Evolutionary conservation across 2,888 invertebrate species (phyloP).

Genomic region (Cryptus armator): DNA sequence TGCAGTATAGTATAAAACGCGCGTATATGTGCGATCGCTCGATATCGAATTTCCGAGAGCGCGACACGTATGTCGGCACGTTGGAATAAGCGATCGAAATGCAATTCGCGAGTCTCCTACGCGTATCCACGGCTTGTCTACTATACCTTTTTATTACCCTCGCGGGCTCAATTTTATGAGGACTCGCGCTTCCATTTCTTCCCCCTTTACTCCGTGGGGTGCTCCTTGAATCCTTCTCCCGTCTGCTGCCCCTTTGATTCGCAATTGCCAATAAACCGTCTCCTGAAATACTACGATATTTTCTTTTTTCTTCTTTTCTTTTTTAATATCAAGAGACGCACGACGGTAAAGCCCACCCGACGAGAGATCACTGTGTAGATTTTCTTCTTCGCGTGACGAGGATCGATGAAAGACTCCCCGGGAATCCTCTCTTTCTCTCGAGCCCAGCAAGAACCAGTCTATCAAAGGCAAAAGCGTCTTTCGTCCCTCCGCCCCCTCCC

Average conservation of each 20-base stretch:
- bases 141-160: slow-evolving; percentile 75
- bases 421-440: slow-evolving; percentile 60
- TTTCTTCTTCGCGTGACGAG: slow-evolving; percentile 61
- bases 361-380: slow-evolving; percentile 44
- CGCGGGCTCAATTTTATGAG: slow-evolving; percentile 76
- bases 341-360: slow-evolving; percentile 25
- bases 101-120: slow-evolving; percentile 54
- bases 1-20: neutral
- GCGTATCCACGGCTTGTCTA: slow-evolving; percentile 72
- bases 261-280: slow-evolving; percentile 65
- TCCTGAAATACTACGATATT: slow-evolving; percentile 51
- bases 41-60: slow-evolving; percentile 59
- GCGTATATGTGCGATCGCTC: slow-evolving; percentile 29
- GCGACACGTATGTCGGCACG: slow-evolving; percentile 30
- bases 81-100: slow-evolving; percentile 52
- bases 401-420: slow-evolving; percentile 57
- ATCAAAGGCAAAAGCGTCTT: slow-evolving; percentile 63
- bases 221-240: slow-evolving; percentile 25
- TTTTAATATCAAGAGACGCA: slow-evolving; percentile 57
- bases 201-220: slow-evolving; percentile 33
- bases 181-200: slow-evolving; percentile 68
- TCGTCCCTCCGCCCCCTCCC: slow-evolving; percentile 43
- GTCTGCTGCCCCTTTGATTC: slow-evolving; percentile 44
- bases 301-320: slow-evolving; percentile 38
- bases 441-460: slow-evolving; percentile 58